Evolutionary conservation across 2,797 vertebrate genomes (phyloP).

Genomic region (Rhadinocentrus ornatus): DNA sequence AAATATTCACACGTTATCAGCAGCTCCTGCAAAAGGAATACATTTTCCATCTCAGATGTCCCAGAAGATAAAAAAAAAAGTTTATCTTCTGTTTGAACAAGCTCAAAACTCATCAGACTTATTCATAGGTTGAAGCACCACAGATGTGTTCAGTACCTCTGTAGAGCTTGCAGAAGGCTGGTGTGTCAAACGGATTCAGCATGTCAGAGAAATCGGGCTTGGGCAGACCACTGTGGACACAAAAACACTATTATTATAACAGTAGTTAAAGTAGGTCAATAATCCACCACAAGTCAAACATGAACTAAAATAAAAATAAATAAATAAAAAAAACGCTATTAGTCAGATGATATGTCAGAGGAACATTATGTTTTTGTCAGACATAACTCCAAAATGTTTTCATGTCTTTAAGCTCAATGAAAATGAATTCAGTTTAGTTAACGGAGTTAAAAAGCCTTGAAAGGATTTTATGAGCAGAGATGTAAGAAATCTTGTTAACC

Average conservation of each 20-base stretch:
- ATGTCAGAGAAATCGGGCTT: slow-evolving; percentile 90
- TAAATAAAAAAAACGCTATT: no score
- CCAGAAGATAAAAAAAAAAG: neutral
- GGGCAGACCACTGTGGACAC: slow-evolving; percentile 80
- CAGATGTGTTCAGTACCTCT: slow-evolving; percentile 81
- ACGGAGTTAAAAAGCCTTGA: slow-evolving; percentile 30
- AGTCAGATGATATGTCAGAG: no score
- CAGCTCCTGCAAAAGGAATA: slow-evolving; percentile 3
- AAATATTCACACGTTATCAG: neutral
- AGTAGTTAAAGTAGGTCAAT: neutral
- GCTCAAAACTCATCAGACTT: slow-evolving; percentile 1
- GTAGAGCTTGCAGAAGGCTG: slow-evolving; percentile 93
- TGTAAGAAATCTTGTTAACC: slow-evolving; percentile 28
- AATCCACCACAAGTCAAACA: neutral
- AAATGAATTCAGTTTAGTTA: slow-evolving; percentile 38
- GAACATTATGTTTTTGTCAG: slow-evolving; percentile 15
- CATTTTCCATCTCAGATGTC: neutral
- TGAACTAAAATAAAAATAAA: neutral
- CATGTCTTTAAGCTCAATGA: slow-evolving; percentile 26
- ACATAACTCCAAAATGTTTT: slow-evolving; percentile 28
- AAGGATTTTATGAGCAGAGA: slow-evolving; percentile 33
- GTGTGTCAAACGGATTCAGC: slow-evolving; percentile 92
- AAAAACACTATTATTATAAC: slow-evolving; percentile 4
- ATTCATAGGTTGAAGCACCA: slow-evolving; percentile 18
- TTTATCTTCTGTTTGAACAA: neutral